Evolutionary conservation across 2,888 invertebrate genomes (phyloP).

Genomic region (Dermolepida albohirtum): DNA sequence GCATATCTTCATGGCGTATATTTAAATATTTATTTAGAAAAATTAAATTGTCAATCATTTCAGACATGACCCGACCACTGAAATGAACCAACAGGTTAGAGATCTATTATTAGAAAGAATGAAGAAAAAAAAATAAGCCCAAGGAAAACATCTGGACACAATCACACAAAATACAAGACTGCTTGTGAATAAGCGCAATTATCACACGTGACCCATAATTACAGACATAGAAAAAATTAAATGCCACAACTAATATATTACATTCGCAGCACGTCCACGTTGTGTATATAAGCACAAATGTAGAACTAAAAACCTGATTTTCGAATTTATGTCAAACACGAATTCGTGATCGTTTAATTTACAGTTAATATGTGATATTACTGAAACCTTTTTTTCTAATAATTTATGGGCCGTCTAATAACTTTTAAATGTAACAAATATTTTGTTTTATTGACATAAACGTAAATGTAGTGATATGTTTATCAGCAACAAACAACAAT

Average conservation of each 20-base stretch:
- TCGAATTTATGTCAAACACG: slow-evolving; percentile 2
- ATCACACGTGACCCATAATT: slow-evolving; percentile 16
- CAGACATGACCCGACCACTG: neutral
- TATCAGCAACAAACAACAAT: too few species aligned
- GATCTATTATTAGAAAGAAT: slow-evolving; percentile 12
- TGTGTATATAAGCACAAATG: too few species aligned
- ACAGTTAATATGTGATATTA: neutral
- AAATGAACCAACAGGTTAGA: slow-evolving; percentile 9
- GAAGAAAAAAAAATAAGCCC: neutral
- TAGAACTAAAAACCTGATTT: neutral
- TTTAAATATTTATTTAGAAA: slow-evolving; percentile 1
- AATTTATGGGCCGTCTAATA: neutral
- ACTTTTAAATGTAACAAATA: neutral
- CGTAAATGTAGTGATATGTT: too few species aligned
- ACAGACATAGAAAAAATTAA: neutral
- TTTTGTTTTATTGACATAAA: too few species aligned
- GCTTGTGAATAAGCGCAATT: slow-evolving; percentile 1
- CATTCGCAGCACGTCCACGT: too few species aligned
- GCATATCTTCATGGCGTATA: too few species aligned
- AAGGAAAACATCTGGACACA: slow-evolving; percentile 12
- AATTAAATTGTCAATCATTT: slow-evolving; percentile 15
- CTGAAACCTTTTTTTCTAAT: neutral
- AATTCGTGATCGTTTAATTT: neutral
- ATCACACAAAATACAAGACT: neutral
- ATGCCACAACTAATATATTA: too few species aligned